Evolutionary conservation across 2,113 vertebrate genomes (phyloP), one percentile per base, ranked within the genome.

Genomic region (Oncorhynchus clarkii): DNA sequence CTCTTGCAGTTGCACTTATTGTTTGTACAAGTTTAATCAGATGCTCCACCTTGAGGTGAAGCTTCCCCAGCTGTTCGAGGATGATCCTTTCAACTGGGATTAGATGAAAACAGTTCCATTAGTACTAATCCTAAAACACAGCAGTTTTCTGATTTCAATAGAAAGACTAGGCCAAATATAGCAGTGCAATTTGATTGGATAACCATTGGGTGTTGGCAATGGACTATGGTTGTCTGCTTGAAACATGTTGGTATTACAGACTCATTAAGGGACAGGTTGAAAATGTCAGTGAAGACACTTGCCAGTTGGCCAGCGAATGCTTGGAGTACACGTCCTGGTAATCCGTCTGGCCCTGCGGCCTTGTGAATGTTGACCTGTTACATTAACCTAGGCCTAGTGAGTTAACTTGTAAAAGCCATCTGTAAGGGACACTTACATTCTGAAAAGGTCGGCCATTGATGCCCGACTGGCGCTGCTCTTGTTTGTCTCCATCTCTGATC

Each of bases 341-440:
- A 34, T 34, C 34, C 34, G 1, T 34, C 34, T 34, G 34, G 34
- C 34, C 34, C 7, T 34, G 34, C 6, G 34, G 34, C 34, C 34
- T 34, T 34, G 34, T 7, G 34, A 34, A 34, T 34, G 34, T 34
- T 34, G 34, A 34, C 34, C 34, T 34, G 5, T 7, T 34, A 34
- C 34, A 34, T 34, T 34, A 34, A 34, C 34, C 34, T 34, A 34
- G 34, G 34, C 34, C 34, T 34, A 34, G 34, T 39, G 39, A 39
- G 39, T 39, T 39, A 39, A 39, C 39, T 6, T n/a, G 4, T 69
- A 69, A 6, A 69, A 69, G 45, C 34, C 67, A 69, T 69, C 67
- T 69, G 67, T 69, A 69, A 69, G 29, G 67, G 67, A 22, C 1
- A 69, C 67, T 69, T 18, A n/a, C 57, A n/a, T n/a, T 60, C 57